Evolutionary conservation across 2,797 vertebrate species (phyloP).

Genomic region (Columba guinea): DNA sequence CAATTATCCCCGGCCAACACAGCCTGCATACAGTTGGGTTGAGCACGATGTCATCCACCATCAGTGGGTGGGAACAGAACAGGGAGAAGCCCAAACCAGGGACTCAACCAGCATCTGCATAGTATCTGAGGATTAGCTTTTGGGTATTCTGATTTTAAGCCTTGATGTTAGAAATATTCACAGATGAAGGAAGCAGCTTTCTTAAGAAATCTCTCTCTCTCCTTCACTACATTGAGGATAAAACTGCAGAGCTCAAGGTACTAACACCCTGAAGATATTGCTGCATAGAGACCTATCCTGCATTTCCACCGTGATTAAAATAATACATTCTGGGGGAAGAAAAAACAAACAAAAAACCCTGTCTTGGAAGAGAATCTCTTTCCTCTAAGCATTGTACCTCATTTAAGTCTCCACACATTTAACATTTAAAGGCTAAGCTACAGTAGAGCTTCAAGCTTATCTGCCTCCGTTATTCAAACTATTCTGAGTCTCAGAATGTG

Average conservation of each 20-base stretch:
- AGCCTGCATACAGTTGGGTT: rapidly evolving
- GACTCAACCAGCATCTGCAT: background rate
- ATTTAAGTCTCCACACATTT: background rate
- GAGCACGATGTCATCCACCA: background rate
- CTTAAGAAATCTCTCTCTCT: background rate
- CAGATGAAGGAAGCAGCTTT: background rate
- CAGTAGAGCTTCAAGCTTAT: background rate
- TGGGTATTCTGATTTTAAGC: background rate
- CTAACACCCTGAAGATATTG: background rate
- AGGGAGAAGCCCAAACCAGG: background rate
- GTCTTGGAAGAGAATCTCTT: background rate
- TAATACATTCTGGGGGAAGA: background rate
- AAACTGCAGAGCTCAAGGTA: rapidly evolving
- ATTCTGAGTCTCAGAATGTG: rapidly evolving
- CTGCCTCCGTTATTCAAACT: background rate
- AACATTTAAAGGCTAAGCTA: background rate
- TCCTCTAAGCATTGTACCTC: background rate
- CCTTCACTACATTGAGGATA: rapidly evolving
- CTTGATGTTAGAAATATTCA: background rate
- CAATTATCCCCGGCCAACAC: background rate
- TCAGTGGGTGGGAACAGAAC: rapidly evolving
- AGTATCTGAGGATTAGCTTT: background rate
- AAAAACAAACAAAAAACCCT: background rate
- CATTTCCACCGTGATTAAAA: background rate
- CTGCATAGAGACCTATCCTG: background rate